These are phyloP conservation scores for Sipha flava DNA, from an alignment of 1,140 invertebrate genomes.

Conservation along the genomic window DNA sequence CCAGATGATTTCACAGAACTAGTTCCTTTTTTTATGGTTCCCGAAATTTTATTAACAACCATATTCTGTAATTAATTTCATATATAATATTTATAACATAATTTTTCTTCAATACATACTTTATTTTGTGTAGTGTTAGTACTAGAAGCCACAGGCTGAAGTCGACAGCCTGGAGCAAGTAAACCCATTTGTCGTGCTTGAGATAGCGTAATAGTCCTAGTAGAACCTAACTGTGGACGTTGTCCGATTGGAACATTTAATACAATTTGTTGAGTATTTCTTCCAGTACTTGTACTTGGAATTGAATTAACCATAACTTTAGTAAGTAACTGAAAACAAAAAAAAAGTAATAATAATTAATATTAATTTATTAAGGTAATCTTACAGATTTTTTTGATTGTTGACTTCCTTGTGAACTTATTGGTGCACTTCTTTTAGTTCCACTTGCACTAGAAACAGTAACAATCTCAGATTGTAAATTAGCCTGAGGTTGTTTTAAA, in stretches of 20 bases:
- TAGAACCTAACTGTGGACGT: conserved; percentile 43
- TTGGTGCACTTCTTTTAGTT: conserved; percentile 17
- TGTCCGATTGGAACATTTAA: conserved; percentile 18
- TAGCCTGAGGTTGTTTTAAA: background rate
- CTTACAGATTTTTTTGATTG: conserved; percentile 23
- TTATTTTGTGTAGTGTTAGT: background rate
- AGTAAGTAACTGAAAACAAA: conserved; percentile 30
- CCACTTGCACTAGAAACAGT: background rate
- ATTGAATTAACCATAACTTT: conserved; percentile 33
- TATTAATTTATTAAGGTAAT: background rate
- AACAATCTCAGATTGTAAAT: background rate
- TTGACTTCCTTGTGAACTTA: background rate
- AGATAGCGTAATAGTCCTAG: conserved; percentile 60
- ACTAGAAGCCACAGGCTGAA: conserved; percentile 47
- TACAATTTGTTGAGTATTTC: conserved; percentile 1
- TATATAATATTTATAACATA: background rate
- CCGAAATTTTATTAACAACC: conserved; percentile 47
- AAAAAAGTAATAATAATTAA: background rate
- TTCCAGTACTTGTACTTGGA: conserved; percentile 19
- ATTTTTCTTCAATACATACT: background rate
- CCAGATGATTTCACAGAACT: conserved; percentile 40
- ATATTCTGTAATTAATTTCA: conserved; percentile 42
- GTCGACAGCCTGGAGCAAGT: conserved; percentile 48
- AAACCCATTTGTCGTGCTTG: conserved; percentile 61
- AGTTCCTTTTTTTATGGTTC: conserved; percentile 39